phyloP scores from a whole-genome alignment of 2,888 invertebrate species.

The Dolichopus griseipennis region DNA sequence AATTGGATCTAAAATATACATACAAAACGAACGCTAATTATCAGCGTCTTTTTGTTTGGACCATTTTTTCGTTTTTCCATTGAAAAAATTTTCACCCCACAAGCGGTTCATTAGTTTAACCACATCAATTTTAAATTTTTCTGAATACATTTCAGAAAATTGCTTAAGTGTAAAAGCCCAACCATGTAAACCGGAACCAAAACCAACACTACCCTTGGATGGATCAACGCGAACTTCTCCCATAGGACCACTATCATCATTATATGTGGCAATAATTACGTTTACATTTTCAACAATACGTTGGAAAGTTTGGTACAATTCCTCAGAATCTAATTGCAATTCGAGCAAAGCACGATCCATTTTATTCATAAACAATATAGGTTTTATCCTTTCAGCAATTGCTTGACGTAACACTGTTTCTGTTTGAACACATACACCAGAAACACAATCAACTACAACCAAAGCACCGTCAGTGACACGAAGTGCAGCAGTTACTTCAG shows the following conservation, averaged over 20 bases:
- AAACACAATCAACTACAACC: constrained; percentile 99
- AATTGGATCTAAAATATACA: constrained; percentile 98
- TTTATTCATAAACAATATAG: constrained; percentile 99
- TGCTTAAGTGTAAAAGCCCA: constrained; percentile 99
- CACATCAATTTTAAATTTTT: constrained; percentile 96
- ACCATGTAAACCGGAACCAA: constrained; percentile 98
- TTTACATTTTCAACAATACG: constrained; percentile 99
- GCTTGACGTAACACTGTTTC: constrained; percentile 99
- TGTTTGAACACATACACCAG: constrained; percentile 99
- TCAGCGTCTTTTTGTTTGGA: constrained; percentile 80
- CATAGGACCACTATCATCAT: constrained; percentile 97
- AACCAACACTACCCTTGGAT: constrained; percentile 97
- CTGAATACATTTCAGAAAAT: constrained; percentile 98
- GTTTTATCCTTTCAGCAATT: constrained; percentile 99
- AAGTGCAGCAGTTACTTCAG: constrained; percentile 98
- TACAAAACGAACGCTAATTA: constrained; percentile 95
- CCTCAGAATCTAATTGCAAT: constrained; percentile 91
- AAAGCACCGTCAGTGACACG: constrained; percentile 99
- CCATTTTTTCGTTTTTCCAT: constrained; percentile 97
- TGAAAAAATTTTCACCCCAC: constrained; percentile 99
- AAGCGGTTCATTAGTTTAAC: constrained; percentile 94
- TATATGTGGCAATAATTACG: constrained; percentile 99
- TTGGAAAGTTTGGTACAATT: constrained; percentile 98
- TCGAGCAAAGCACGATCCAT: constrained; percentile 99
- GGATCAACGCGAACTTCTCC: constrained; percentile 98